Conservation (phyloP, 2,113 vertebrate genomes). For the Triplophysa siluroides region DNA sequence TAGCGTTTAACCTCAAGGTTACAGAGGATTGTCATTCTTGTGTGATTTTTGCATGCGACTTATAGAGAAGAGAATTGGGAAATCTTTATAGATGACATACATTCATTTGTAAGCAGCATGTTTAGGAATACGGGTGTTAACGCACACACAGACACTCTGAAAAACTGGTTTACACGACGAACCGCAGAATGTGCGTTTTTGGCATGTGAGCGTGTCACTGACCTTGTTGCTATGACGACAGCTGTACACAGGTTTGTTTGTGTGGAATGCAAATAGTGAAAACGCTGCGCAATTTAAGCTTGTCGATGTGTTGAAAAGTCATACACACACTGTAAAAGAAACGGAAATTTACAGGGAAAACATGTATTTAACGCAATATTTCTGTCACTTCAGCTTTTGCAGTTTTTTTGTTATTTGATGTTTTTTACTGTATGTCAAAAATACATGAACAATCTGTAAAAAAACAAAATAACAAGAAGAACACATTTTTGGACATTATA, state of each 20-base stretch:
- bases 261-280: not conserved
- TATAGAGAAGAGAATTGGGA: not conserved
- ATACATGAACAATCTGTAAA: too few species aligned
- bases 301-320: not conserved
- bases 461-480: too few species aligned
- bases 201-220: conserved; percentile 41
- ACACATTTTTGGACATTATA: too few species aligned
- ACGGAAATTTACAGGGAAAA: too few species aligned
- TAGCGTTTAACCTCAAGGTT: not conserved
- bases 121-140: conserved; percentile 23
- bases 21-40: not conserved
- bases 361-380: too few species aligned
- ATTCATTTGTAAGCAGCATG: not conserved
- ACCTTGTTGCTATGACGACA: conserved; percentile 50
- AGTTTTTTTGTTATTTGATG: too few species aligned
- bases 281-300: not conserved
- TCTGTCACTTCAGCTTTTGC: too few species aligned
- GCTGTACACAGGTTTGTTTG: conserved; percentile 42
- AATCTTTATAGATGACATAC: not conserved
- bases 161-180: not conserved
- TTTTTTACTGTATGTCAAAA: too few species aligned
- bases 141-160: conserved; percentile 35
- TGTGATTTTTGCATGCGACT: not conserved
- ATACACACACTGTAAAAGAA: not conserved
- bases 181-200: conserved; percentile 18